Evolutionary conservation across 2,888 invertebrate species (phyloP), one percentile per base, ranked within the genome.

Genomic region (Meloe dianella): DNA sequence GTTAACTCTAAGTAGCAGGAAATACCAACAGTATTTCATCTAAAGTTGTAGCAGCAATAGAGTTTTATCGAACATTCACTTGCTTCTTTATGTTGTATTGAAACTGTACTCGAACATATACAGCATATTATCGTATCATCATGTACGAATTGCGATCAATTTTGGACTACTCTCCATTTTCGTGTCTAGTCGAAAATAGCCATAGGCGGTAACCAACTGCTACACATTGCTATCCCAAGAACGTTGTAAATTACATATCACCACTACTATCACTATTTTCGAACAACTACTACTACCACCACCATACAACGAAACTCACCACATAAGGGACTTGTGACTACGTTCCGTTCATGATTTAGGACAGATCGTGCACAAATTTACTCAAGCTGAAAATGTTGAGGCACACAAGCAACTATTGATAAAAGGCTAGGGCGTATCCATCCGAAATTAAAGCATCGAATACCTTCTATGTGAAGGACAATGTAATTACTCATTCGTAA

Each of bases 161-260:
- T 47, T 47, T 20, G 0, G 9, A 17, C 47, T 2, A 47, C 20
- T 8, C 38, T n/a, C n/a, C n/a, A 41, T 59, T 35, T 60, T 54
- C 58, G 47, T 35, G 54, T 63, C 57, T 60, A 57, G 57, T 59
- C 57, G 57, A 35, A 66, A 63, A 20, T 20, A 47, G 20, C 17
- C 20, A 47, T 7, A 47, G 47, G 47, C 20, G 5, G 3, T n/a
- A n/a, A 20, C 9, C n/a, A 8, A 17, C 58, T 64, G 65, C 70
- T 54, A 63, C 58, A 68, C 59, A 71, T 68, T 71, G 71, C 68
- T 69, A 68, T 51, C 70, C 60, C 57, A 62, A 63, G 68, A 65
- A 67, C 61, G 67, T 41, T 70, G 67, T 68, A 69, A 72, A 72
- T 72, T 72, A 72, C 72, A 63, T 67, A 64, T 63, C 63, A 69